Evolutionary conservation across 2,113 vertebrate species (phyloP), one percentile per base, ranked within the genome.

Genomic region (Nipponia nippon): DNA sequence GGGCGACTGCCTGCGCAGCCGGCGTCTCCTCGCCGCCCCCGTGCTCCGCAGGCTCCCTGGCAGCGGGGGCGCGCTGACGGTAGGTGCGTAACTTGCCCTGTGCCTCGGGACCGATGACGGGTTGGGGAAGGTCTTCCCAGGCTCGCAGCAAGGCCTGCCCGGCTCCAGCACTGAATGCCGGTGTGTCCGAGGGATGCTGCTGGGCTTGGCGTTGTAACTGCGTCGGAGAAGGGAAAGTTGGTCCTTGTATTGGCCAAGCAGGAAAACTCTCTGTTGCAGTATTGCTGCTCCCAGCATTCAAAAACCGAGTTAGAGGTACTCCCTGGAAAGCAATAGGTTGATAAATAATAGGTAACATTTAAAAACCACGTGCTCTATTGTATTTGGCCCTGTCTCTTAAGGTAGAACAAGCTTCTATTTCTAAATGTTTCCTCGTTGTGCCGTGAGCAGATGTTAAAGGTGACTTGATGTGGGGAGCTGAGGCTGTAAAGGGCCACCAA

Each of bases 61-160:
- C 78, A n/a, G 62, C 32, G 8, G 49, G 40, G n/a, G 15, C 2
- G 18, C 42, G 56, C 61, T 5, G 30, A 44, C 2, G 5, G 44
- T 7, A 8, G 44, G 62, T 25, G 4, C 4, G 4, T 20, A 4
- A 19, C 34, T 36, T 11, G 46, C 49, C 49, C 40, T 12, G 11
- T 10, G 36, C 62, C 44, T 18, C 4, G 65, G 32, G 18, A 23
- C 52, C 4, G 1, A 3, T 7, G 44, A 1, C 1, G 4, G 63
- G 25, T n/a, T 23, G 61, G 72, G n/a, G 16, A n/a, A 29, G n/a
- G 21, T 23, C 50, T 40, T 21, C n/a, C 50, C 3, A 9, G 18
- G 71, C 10, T 42, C 42, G 5, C 50, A 17, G 59, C 27, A 9
- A 13, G 1, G 9, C 40, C 70, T 17, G 49, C 49, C 16, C 4